Evolutionary conservation across 2,797 vertebrate genomes (phyloP), one percentile per base, ranked within the genome.

Genomic region (Telmatherina bonti): DNA sequence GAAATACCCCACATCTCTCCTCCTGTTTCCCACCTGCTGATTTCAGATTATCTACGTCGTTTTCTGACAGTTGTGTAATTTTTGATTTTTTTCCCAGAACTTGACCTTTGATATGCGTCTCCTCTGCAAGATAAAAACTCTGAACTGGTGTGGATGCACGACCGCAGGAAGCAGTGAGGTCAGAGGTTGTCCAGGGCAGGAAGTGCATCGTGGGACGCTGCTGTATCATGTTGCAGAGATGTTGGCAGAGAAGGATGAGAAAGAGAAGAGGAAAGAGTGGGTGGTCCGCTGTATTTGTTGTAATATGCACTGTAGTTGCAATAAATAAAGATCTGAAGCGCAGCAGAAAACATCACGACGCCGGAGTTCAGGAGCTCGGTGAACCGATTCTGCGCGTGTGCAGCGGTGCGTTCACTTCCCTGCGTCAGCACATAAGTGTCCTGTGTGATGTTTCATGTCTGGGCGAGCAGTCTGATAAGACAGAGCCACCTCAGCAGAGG

Each of bases 391-490:
- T 75, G 49, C 53, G 33, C 82, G 55, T 68, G 78, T 85, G 82
- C 86, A 88, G 83, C 26, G 33, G 63, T 79, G 85, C 81, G 30
- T 85, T 86, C 84, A 82, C 78, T 69, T 78, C 67, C 72, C 77
- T 79, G 82, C 24, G 80, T 92, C 88, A 91, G 90, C 89, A 86
- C 77, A 83, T 81, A 80, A 85, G 86, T 47, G 71, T 69, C 67
- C 72, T 77, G 76, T 85, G 88, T 86, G 88, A 86, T 88, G 88
- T 85, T 86, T 88, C 77, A 78, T 87, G 85, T 88, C 87, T 74
- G 84, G 85, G 41, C 85, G 85, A 86, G 79, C 72, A 77, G 83
- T 56, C 82, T 81, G 88, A 89, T 88, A 86, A 88, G 79, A 61
- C 41, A 2, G 74, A 88, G 82, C 79, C 63, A 29, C 84, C 82